Base-by-base conservation (phyloP, 2,888 invertebrate species). In the Schizaphis graminum region DNA sequence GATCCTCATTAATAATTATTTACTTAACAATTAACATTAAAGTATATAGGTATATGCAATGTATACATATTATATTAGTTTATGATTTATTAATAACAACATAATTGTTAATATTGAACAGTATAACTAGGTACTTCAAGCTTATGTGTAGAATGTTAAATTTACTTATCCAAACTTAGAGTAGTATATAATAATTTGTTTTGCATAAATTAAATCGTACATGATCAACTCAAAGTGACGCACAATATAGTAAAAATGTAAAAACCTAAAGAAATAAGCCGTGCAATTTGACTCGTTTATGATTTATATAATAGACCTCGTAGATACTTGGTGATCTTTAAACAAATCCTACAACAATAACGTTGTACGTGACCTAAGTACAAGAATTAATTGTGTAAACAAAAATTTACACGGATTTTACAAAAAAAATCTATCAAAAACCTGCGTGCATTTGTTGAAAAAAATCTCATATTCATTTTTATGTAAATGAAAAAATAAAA, bases 281-380 rank as follows among this genome's bases (percentile, higher is more conserved):
- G 13, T 21, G 91, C 41, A 56, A 91, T 91, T 56, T 84, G 91
- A 84, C 41, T 91, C 84, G 41, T 4, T 56, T 28, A 21, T 28
- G 28, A 88, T 88, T 53, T 53, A n/a, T 47, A 67, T 35, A 28
- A 8, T 56, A 85, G 28, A 84, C 84, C 53, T 84, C 85, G 24
- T 53, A 88, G 91, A 56, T 85, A 56, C 41, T 13, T 21, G 3
- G 8, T 35, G 56, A 84, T 91, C 35, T 56, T 28, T 49, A 49
- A 84, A 53, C 56, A 85, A 91, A 91, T 49, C 24, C 26, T 13
- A 56, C 56, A 85, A 84, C 53, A 91, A 84, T 67, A 56, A 8
- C 13, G 28, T 41, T 44, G 11, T 84, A 91, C 91, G 91, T 91
- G 84, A 91, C 91, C 11, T 85, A 91, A 85, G 35, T 91, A 84